Evolutionary conservation across 2,113 vertebrate species (phyloP).

Genomic region (Coptodon bakossiorum): DNA sequence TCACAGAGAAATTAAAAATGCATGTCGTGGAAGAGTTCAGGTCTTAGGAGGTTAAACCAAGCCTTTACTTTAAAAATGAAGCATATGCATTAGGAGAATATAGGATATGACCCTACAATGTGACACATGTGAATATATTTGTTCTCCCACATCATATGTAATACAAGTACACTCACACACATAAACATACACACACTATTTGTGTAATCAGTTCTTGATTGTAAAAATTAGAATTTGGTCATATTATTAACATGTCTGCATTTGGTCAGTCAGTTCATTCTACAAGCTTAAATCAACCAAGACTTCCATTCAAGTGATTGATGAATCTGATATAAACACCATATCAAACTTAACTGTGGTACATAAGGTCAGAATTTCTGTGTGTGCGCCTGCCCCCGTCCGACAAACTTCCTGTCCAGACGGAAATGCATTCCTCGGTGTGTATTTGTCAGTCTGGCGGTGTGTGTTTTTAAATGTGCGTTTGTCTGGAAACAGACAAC

Average conservation of each 20-base stretch:
- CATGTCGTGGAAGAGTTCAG: too few relatives aligned
- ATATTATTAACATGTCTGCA: neutral
- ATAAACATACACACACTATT: neutral
- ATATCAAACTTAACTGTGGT: neutral
- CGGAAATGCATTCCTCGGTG: conserved; percentile 61
- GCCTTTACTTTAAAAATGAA: neutral
- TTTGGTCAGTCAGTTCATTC: neutral
- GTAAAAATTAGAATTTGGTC: neutral
- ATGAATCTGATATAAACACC: neutral
- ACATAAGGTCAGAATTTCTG: neutral
- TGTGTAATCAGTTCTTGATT: conserved; percentile 33
- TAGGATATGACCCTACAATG: neutral
- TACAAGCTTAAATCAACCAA: neutral
- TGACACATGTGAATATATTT: neutral
- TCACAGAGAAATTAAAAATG: too few relatives aligned
- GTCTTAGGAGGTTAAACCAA: too few relatives aligned
- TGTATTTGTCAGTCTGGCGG: conserved; percentile 33
- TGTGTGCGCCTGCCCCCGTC: neutral
- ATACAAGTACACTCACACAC: neutral
- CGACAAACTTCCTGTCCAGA: conserved; percentile 63
- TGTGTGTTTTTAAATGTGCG: conserved; percentile 18
- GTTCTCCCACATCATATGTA: neutral
- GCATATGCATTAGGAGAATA: neutral
- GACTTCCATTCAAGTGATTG: neutral
- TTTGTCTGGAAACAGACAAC: conserved; percentile 30